Percentiles rank a stretch among this genome's conserved stretches.
phyloP scores from a whole-genome alignment of 2,113 vertebrate genomes.

The Calyptommatus sinebrachiatus region DNA sequence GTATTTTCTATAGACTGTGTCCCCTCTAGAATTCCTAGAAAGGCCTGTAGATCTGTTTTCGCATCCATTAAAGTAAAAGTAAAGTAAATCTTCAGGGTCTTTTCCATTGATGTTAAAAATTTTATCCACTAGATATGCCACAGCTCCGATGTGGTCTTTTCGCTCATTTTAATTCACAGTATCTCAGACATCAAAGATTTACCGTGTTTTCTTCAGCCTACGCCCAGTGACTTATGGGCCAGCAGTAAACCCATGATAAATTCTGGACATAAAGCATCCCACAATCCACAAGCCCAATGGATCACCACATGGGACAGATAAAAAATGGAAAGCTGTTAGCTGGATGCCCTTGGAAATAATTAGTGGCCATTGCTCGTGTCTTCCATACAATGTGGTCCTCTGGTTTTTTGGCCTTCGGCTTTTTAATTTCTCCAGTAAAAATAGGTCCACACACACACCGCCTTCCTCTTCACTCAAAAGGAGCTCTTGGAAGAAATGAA shows the following conservation, averaged over 20 bases:
- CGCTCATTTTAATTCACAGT: slow-evolving; percentile 4
- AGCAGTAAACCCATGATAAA: slow-evolving; percentile 54
- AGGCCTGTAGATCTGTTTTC: neutral
- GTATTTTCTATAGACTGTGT: accelerated
- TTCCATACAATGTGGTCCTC: slow-evolving; percentile 14
- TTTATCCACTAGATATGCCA: neutral
- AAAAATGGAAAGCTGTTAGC: slow-evolving; percentile 42
- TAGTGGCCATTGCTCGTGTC: slow-evolving; percentile 32
- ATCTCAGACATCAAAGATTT: slow-evolving; percentile 26
- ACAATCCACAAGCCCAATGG: slow-evolving; percentile 49
- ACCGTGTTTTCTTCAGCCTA: neutral
- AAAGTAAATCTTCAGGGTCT: neutral
- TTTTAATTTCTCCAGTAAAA: slow-evolving; percentile 22
- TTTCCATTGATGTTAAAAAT: slow-evolving; percentile 7
- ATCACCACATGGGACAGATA: slow-evolving; percentile 50
- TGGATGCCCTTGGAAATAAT: slow-evolving; percentile 60
- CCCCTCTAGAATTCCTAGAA: neutral
- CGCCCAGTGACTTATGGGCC: slow-evolving; percentile 25
- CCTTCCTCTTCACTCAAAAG: neutral
- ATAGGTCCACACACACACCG: neutral
- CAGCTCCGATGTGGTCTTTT: neutral
- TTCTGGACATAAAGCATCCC: slow-evolving; percentile 49
- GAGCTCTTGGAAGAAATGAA: neutral
- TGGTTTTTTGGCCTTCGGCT: neutral
- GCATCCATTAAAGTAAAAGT: neutral